Evolutionary conservation across 2,888 invertebrate species (phyloP).

Genomic region (Nebria salina): DNA sequence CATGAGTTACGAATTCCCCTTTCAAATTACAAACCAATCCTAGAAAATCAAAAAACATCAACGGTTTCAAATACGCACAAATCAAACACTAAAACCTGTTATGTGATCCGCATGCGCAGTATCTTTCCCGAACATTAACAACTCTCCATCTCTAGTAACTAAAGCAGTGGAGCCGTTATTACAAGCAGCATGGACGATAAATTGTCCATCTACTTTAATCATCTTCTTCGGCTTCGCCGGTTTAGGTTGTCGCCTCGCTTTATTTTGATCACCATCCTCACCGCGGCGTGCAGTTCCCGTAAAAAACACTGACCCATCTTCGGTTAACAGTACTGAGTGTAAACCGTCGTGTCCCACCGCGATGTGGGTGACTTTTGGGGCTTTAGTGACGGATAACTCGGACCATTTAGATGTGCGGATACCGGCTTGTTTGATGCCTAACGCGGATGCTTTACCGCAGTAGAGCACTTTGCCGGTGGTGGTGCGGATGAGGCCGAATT

Average conservation of each 20-base stretch:
- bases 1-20: constrained; percentile 66
- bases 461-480: constrained; percentile 89
- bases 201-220: constrained; percentile 86
- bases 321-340: constrained; percentile 89
- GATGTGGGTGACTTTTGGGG: constrained; percentile 78
- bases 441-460: constrained; percentile 84
- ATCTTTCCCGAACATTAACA: constrained; percentile 96
- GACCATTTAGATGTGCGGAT: constrained; percentile 68
- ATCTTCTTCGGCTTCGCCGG: constrained; percentile 93
- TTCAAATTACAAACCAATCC: constrained; percentile 59
- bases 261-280: constrained; percentile 90
- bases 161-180: constrained; percentile 95
- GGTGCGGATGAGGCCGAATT: constrained; percentile 87
- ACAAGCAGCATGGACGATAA: constrained; percentile 85
- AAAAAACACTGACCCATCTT: constrained; percentile 91
- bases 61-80: background rate
- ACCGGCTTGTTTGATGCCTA: constrained; percentile 81
- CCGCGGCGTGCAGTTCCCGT: constrained; percentile 87
- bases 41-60: constrained; percentile 47
- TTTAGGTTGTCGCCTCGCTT: constrained; percentile 85
- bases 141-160: constrained; percentile 87
- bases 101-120: constrained; percentile 82
- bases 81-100: constrained; percentile 61
- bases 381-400: constrained; percentile 73
- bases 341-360: constrained; percentile 94